Percentiles rank a stretch among this genome's conserved stretches.
Evolutionary conservation across 2,888 invertebrate species (phyloP).

Genomic region (Malacosoma neustria): DNA sequence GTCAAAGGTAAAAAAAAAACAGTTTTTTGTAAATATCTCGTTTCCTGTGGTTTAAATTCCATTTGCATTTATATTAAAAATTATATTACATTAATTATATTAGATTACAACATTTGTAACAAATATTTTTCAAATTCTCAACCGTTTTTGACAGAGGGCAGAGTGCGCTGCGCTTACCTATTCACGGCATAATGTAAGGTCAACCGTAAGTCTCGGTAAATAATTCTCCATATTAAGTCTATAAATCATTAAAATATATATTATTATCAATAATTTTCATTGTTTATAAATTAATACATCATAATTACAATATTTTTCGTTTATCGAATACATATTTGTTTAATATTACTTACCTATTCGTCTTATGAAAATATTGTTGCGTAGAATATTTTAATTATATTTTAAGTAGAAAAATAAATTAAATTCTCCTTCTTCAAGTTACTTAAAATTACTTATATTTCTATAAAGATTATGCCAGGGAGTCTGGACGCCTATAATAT

Average conservation of each 20-base stretch:
- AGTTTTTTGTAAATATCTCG: conserved; percentile 9
- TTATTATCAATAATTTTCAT: conserved; percentile 10
- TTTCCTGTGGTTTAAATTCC: conserved; percentile 9
- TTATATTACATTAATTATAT: conserved; percentile 12
- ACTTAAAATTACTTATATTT: conserved; percentile 13
- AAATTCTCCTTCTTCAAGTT: conserved; percentile 9
- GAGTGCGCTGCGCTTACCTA: conserved; percentile 15
- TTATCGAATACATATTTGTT: too few relatives aligned
- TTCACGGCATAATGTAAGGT: conserved; percentile 18
- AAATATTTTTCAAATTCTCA: too few relatives aligned
- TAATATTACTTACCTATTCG: too few relatives aligned
- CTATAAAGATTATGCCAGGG: conserved; percentile 19
- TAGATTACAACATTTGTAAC: conserved; percentile 12
- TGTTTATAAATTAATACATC: conserved; percentile 11
- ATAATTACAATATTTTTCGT: too few relatives aligned
- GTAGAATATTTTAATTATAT: too few relatives aligned
- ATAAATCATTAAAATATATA: conserved; percentile 7
- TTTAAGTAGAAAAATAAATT: too few relatives aligned
- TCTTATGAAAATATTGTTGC: too few relatives aligned
- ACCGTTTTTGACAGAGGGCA: conserved; percentile 16
- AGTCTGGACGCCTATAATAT: conserved; percentile 17
- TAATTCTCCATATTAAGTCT: conserved; percentile 14
- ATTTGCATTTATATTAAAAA: conserved; percentile 10
- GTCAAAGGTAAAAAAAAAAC: conserved; percentile 7
- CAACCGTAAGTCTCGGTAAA: conserved; percentile 17